Base-by-base conservation (phyloP, 2,113 vertebrate genomes). In the Amphiprion ocellaris region DNA sequence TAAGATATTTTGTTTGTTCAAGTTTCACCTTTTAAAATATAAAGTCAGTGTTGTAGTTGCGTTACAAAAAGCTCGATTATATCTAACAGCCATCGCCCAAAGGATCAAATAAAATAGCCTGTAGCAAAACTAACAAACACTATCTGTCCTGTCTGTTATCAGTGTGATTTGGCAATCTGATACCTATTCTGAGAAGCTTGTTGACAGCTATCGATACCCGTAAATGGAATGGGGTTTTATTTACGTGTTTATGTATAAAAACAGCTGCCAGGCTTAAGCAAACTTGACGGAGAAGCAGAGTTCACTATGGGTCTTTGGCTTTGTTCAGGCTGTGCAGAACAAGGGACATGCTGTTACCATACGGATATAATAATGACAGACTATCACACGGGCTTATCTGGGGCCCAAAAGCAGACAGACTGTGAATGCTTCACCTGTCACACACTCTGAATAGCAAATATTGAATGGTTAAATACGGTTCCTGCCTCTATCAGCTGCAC, bases 311-410 rank as follows among this genome's bases (percentile, higher is more conserved):
- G 71, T 37, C 26, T 65, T 30, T 15, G 5, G 58, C 77, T 79
- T 76, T 79, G 69, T 65, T 60, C 50, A 28, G 39, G 53, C 47
- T 28, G 8, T 58, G 55, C 50, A 26, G 44, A 37, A 17, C 3
- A 15, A 69, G n/a, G 23, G 74, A 69, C 41, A 37, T 21, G 21
- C 47, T 77, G 82, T 78, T 33, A 64, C 68, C 64, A 44, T 67
- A 64, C 65, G 62, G 64, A 59, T 74, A 52, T 75, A 77, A 82
- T 81, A 69, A 67, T 61, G 47, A 16, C 12, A 39, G n/a, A 14
- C 41, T 67, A 64, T 82, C 39, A 4, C 14, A 50, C 53, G 2
- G 46, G 14, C 69, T 79, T 77, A 85, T 90, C 84, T 81, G 30
- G 10, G 71, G 59, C 58, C 24, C n/a, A 44, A 30, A 41, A 19